A percentile compares a stretch with the other conserved stretches of the same genome.
Evolutionary conservation across 2,888 invertebrate genomes (phyloP).

Genomic region (Choristoneura rosaceana): DNA sequence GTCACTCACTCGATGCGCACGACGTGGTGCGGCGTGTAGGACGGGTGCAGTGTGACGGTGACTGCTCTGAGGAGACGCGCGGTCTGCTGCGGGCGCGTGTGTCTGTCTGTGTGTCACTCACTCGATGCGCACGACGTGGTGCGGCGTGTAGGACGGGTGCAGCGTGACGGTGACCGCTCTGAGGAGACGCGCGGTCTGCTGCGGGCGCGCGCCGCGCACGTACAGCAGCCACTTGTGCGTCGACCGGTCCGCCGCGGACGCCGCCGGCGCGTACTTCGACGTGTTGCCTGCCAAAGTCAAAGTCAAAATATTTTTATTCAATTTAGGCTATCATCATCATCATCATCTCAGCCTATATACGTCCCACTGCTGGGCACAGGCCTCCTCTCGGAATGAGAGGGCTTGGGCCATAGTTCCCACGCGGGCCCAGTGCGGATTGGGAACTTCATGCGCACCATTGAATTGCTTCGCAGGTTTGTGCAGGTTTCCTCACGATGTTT

Average conservation of each 20-base stretch:
- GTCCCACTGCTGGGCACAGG: no score
- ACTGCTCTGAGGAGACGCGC: slow-evolving; percentile 87
- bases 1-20: slow-evolving; percentile 89
- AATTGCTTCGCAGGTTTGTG: no score
- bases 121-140: slow-evolving; percentile 92
- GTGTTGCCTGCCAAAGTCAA: slow-evolving; percentile 91
- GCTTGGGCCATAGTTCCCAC: no score
- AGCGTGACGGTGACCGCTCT: slow-evolving; percentile 91
- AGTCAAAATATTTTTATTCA: no score
- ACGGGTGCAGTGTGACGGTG: slow-evolving; percentile 92
- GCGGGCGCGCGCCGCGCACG: slow-evolving; percentile 88
- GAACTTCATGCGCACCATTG: no score
- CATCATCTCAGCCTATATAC: no score
- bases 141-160: slow-evolving; percentile 94
- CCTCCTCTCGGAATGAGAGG: no score
- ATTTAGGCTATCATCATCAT: no score
- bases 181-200: slow-evolving; percentile 83
- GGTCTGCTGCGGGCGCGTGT: slow-evolving; percentile 75
- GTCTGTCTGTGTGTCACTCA: slow-evolving; percentile 63
- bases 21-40: slow-evolving; percentile 94
- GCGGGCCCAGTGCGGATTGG: no score
- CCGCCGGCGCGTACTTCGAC: slow-evolving; percentile 92
- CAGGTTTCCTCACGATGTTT: no score
- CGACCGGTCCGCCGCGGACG: slow-evolving; percentile 88
- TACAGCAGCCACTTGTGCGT: slow-evolving; percentile 97